Evolutionary conservation across 2,888 invertebrate genomes (phyloP), one percentile per base, ranked within the genome.

Genomic region (Tenthredo livida): DNA sequence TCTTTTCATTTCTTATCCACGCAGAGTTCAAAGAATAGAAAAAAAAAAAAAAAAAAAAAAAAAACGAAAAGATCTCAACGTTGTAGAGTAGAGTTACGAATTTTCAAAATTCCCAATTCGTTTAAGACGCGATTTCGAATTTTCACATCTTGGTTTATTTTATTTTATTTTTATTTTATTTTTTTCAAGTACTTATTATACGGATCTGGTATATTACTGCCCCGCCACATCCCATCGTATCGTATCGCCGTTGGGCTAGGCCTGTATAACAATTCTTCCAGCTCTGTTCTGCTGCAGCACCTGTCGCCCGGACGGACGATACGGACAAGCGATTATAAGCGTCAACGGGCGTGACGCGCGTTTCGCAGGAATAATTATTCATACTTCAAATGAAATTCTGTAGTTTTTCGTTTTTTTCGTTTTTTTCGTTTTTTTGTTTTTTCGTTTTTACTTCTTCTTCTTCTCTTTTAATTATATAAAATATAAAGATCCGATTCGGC

Each of bases 301-400:
- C 67, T 67, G 67, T 67, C 67, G 67, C 25, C 3, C 61, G 25
- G 15, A 33, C 15, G 17, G 17, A 12, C 67, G 29, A 67, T 67
- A 67, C 67, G 67, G 33, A 67, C 67, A 67, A 67, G 33, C 67
- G 67, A 67, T 67, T 67, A 67, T 33, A 67, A 67, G 67, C 67
- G 67, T 67, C 33, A 67, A 67, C 67, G 33, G 33, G 67, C 67
- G 67, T 67, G 67, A 67, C 67, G 33, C 67, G 84, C 86, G 85
- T 85, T 75, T 83, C 78, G 85, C 37, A 80, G 72, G 33, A 33
- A 84, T 21, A 75, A 86, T 85, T 58, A 84, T 75, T 84, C 37
- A 75, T 84, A 33, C 67, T n/a, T 43, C 21, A 12, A 61, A 61
- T 61, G 61, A 61, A 61, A 61, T 61, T 21, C 25, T 10, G 9